phyloP scores from a whole-genome alignment of 23 tunicate genomes.

The Ascidia mentula region DNA sequence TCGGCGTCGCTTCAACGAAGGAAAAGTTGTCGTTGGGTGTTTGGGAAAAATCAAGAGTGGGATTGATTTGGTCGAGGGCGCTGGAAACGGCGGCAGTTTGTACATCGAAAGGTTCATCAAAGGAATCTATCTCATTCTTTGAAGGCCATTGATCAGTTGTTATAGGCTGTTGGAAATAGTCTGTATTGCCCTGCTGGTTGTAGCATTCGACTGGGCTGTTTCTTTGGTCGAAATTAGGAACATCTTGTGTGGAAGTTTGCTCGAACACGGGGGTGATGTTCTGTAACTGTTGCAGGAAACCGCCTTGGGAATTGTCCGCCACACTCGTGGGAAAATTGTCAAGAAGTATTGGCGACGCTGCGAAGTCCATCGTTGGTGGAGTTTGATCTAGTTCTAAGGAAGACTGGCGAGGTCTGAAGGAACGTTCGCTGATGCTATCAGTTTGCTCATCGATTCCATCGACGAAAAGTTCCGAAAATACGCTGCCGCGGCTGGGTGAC shows the following conservation, averaged over 20 bases:
- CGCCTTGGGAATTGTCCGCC: background rate
- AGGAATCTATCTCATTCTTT: background rate
- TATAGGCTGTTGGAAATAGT: background rate
- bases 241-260: background rate
- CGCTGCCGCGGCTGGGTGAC: background rate
- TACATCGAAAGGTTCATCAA: background rate
- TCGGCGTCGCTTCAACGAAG: background rate
- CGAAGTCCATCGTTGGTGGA: background rate
- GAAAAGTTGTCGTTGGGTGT: background rate
- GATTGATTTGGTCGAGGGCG: conserved; percentile 6
- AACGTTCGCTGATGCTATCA: background rate
- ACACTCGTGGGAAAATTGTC: background rate
- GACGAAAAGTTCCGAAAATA: background rate
- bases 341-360: background rate
- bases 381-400: conserved; percentile 6
- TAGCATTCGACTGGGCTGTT: background rate
- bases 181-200: background rate
- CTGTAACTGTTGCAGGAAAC: background rate
- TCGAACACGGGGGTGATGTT: background rate
- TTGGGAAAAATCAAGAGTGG: background rate
- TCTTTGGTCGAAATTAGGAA: background rate
- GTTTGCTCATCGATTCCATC: background rate
- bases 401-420: background rate
- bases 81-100: background rate
- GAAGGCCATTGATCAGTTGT: background rate